phyloP scores from a whole-genome alignment of 2,113 vertebrate species.

The Dipodomys spectabilis region DNA sequence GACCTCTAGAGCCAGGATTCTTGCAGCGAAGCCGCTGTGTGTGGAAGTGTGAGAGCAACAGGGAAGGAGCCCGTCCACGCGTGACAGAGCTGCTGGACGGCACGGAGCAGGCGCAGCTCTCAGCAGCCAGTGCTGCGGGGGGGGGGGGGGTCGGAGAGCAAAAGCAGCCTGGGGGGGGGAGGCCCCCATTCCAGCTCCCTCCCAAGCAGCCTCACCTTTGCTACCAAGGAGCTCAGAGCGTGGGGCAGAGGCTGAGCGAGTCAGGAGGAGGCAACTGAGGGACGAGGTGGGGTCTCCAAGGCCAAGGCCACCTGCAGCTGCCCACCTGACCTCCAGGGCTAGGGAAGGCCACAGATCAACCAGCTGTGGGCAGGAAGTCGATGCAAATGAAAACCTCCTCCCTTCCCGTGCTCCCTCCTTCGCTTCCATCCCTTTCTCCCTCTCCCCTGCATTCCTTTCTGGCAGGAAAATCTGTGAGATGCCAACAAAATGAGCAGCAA shows the following conservation, averaged over 20 bases:
- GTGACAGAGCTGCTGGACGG: neutral
- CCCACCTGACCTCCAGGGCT: neutral
- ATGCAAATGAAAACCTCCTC: neutral
- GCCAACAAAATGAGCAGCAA: too few species aligned
- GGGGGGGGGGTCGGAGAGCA: too few species aligned
- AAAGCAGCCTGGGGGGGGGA: neutral
- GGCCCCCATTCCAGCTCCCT: too few species aligned
- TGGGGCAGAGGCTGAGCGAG: neutral
- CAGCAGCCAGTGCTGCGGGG: neutral
- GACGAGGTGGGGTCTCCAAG: too few species aligned
- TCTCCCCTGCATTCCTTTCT: too few species aligned
- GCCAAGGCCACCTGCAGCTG: rapidly evolving
- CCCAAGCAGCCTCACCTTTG: rapidly evolving
- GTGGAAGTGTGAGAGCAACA: too few species aligned
- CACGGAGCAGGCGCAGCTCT: too few species aligned
- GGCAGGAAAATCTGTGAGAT: too few species aligned
- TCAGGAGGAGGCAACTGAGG: neutral
- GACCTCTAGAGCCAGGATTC: neutral
- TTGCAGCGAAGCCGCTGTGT: too few species aligned
- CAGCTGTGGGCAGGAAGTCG: neutral
- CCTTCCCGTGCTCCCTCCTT: too few species aligned
- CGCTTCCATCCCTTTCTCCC: too few species aligned
- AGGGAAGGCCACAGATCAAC: neutral
- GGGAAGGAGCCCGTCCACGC: rapidly evolving
- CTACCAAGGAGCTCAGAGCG: too few species aligned